A percentile compares a stretch with the other conserved stretches of the same genome.
phyloP scores from a whole-genome alignment of 2,888 invertebrate genomes.

The Leptinotarsa juncta region DNA sequence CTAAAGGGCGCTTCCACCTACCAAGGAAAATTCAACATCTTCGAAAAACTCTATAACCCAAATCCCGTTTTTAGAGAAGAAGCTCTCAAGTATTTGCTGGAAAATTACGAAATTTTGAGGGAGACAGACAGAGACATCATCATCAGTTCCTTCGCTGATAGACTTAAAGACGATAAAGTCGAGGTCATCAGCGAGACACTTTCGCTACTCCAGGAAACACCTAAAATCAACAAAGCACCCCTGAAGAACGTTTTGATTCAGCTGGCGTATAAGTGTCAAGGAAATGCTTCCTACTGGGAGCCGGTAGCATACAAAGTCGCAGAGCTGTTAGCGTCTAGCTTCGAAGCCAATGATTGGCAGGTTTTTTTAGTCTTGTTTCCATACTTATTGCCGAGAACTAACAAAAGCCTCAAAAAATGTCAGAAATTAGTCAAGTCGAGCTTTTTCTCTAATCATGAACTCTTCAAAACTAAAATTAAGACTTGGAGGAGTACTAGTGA shows the following conservation, averaged over 20 bases:
- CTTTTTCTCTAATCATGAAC: slow-evolving; percentile 63
- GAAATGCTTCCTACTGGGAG: slow-evolving; percentile 62
- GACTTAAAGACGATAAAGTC: slow-evolving; percentile 76
- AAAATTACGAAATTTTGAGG: slow-evolving; percentile 68
- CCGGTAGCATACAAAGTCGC: slow-evolving; percentile 56
- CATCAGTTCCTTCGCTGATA: slow-evolving; percentile 73
- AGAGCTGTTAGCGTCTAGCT: slow-evolving; percentile 49
- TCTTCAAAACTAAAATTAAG: slow-evolving; percentile 43
- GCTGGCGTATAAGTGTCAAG: slow-evolving; percentile 67
- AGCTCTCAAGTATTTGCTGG: slow-evolving; percentile 75
- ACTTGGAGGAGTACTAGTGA: slow-evolving; percentile 30
- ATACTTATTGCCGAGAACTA: slow-evolving; percentile 71
- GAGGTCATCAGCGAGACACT: slow-evolving; percentile 72
- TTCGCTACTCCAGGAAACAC: slow-evolving; percentile 59
- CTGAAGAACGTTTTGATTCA: slow-evolving; percentile 68
- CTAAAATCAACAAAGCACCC: slow-evolving; percentile 43
- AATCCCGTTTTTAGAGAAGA: slow-evolving; percentile 74
- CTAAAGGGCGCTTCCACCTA: slow-evolving; percentile 50
- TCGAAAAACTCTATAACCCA: slow-evolving; percentile 80
- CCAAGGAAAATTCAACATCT: slow-evolving; percentile 65
- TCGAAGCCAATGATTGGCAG: slow-evolving; percentile 67
- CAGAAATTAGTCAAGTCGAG: slow-evolving; percentile 65
- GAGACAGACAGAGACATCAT: slow-evolving; percentile 72
- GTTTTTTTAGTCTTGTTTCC: slow-evolving; percentile 73
- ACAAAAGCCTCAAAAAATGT: slow-evolving; percentile 63